These are phyloP conservation scores for Phymastichus coffea DNA, from an alignment of 1,140 invertebrate genomes.

Conservation along the genomic window DNA sequence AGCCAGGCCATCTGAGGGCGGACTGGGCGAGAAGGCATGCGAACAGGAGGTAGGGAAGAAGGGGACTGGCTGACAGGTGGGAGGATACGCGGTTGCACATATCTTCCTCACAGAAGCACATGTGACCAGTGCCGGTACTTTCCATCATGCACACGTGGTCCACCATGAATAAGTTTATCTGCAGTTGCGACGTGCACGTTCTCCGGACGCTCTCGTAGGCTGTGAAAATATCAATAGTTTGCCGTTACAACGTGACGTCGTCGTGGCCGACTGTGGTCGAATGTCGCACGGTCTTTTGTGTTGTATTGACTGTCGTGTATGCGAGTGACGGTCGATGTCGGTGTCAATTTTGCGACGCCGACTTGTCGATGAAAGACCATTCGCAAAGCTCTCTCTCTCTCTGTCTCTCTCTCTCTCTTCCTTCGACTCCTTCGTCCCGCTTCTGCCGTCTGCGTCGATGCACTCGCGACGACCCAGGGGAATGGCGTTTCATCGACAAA, in stretches of 20 bases:
- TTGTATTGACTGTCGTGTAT: too few relatives aligned
- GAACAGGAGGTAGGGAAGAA: conserved; percentile 46
- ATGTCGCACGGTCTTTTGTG: neutral
- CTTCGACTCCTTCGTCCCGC: too few relatives aligned
- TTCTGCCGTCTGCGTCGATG: too few relatives aligned
- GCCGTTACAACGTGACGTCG: conserved; percentile 5
- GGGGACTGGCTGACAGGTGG: conserved; percentile 44
- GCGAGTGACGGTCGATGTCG: neutral
- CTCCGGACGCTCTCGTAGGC: conserved; percentile 84
- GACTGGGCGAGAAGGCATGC: too few relatives aligned
- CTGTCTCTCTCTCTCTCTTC: too few relatives aligned
- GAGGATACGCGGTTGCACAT: conserved; percentile 76
- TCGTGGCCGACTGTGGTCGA: too few relatives aligned
- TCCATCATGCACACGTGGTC: conserved; percentile 98
- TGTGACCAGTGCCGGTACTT: conserved; percentile 93
- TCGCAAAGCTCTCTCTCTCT: too few relatives aligned
- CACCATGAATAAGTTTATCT: conserved; percentile 96
- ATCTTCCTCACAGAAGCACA: conserved; percentile 97
- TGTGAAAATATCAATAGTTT: conserved; percentile 57
- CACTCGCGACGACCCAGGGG: too few relatives aligned
- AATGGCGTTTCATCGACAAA: too few relatives aligned
- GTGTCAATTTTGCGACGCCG: too few relatives aligned
- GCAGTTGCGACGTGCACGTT: conserved; percentile 87
- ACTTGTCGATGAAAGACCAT: too few relatives aligned
- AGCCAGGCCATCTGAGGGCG: conserved; percentile 41